Base-by-base conservation (phyloP, 1,140 invertebrate genomes). In the Luehdorfia chinensis region DNA sequence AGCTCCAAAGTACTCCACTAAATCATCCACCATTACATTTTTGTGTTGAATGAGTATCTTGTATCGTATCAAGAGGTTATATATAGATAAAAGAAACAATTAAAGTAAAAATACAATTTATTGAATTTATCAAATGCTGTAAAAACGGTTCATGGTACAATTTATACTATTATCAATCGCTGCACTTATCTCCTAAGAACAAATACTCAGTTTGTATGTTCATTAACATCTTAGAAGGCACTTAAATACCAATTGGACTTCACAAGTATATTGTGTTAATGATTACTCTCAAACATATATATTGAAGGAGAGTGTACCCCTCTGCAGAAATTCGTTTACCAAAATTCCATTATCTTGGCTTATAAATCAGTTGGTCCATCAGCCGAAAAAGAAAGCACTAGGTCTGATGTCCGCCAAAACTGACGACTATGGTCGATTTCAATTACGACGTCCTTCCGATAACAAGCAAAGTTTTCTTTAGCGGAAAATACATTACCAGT, bases 41-140 rank as follows among this genome's bases (percentile, higher is more conserved):
- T 9, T 3, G 1, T 8, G 14, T 8, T 15, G 8, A 6, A 15
- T 18, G 2, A 3, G 5, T 4, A 4, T 34, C 8, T 3, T 18
- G 21, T 6, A 6, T 3, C 1, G 11, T 19, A 19, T 3, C 2
- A 2, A 21, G 19, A 21, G 6, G 6, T 6, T 3, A 6, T 2
- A 6, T 19, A 37, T 19, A 37, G 7, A 21, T 2, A 21, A 21
- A 37, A 37, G 7, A 33, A 33, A 9, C 5, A 13, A 37, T 11
- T 37, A 13, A 34, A 37, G 6, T 37, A 37, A 37, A 21, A 37
- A 37, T 21, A 37, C 8, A 11, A n/a, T 37, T 37, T 37, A 37
- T 7, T 37, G 16, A 23, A 37, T 19, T 34, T 37, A 37, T 23
- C 34, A 37, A 37, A 37, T 21, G 33, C 33, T 36, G 18, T 23